phyloP scores from a whole-genome alignment of 2,797 vertebrate species.

The Oophaga sylvatica region DNA sequence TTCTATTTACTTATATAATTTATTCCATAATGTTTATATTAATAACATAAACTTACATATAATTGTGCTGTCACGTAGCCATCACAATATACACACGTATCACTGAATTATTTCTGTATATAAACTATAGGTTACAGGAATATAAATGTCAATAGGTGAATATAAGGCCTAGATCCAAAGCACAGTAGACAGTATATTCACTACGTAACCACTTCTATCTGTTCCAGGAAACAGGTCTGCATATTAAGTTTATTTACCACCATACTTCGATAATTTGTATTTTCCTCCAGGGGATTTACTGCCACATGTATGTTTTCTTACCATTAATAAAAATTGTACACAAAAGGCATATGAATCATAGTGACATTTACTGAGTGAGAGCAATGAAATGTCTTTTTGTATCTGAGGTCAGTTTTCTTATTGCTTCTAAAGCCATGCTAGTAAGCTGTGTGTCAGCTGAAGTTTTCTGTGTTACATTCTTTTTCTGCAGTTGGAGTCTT shows the following conservation, averaged over 20 bases:
- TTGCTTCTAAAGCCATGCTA: slow-evolving; percentile 29
- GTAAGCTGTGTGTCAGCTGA: slow-evolving; percentile 12
- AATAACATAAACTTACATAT: slow-evolving; percentile 1
- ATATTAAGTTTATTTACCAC: slow-evolving; percentile 51
- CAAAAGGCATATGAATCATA: slow-evolving; percentile 20
- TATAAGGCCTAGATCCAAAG: slow-evolving; percentile 11
- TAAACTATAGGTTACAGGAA: slow-evolving; percentile 26
- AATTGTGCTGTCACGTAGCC: not conserved
- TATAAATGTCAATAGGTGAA: slow-evolving; percentile 27
- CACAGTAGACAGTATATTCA: slow-evolving; percentile 17
- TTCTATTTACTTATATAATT: slow-evolving; percentile 8
- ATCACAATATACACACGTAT: slow-evolving; percentile 15
- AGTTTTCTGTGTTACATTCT: not conserved
- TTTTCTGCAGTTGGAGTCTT: not conserved
- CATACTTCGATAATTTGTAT: slow-evolving; percentile 19
- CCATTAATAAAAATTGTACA: slow-evolving; percentile 45
- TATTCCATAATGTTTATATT: slow-evolving; percentile 16
- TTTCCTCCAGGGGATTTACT: slow-evolving; percentile 32
- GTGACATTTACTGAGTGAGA: slow-evolving; percentile 39
- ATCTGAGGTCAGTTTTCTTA: slow-evolving; percentile 38
- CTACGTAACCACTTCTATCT: slow-evolving; percentile 6
- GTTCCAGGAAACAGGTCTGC: not conserved
- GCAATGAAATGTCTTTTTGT: slow-evolving; percentile 40
- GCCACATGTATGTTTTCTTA: slow-evolving; percentile 38
- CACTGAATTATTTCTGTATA: slow-evolving; percentile 21